Evolutionary conservation across 2,888 invertebrate genomes (phyloP).

Genomic region (Molorchus minor): DNA sequence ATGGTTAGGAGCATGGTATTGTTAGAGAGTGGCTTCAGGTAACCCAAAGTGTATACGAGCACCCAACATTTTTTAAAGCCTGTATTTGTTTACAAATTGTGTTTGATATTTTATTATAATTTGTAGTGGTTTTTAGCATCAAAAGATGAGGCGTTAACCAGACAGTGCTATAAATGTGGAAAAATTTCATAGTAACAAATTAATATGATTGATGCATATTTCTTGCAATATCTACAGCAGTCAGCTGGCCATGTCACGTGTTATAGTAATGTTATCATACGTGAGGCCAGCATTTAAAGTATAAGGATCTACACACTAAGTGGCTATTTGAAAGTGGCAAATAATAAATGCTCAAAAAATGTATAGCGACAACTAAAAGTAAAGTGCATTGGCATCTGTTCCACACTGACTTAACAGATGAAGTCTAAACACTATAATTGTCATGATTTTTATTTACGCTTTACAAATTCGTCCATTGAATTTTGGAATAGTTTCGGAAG

Average conservation of each 20-base stretch:
- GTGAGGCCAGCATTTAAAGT: conserved; percentile 25
- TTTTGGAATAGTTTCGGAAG: conserved; percentile 41
- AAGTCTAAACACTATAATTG: conserved; percentile 64
- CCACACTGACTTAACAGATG: conserved; percentile 47
- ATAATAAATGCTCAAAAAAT: conserved; percentile 38
- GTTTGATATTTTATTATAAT: no score
- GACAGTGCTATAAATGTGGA: no score
- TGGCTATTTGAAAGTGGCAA: conserved; percentile 32
- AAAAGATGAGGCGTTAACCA: no score
- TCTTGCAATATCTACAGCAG: conserved; percentile 14
- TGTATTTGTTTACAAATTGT: no score
- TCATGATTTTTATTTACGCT: conserved; percentile 61
- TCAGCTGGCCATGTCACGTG: conserved; percentile 40
- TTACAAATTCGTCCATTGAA: conserved; percentile 35
- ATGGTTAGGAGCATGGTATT: no score
- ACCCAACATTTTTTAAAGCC: no score
- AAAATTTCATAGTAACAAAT: no score
- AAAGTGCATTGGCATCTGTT: conserved; percentile 50
- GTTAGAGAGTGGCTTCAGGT: no score
- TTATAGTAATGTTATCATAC: conserved; percentile 27
- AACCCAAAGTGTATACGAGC: no score
- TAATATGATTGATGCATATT: conserved; percentile 11
- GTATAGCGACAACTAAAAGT: conserved; percentile 46
- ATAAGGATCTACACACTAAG: conserved; percentile 28
- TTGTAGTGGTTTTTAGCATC: no score